phyloP scores from a whole-genome alignment of 2,113 vertebrate genomes.

The Sebastes schlegelii region DNA sequence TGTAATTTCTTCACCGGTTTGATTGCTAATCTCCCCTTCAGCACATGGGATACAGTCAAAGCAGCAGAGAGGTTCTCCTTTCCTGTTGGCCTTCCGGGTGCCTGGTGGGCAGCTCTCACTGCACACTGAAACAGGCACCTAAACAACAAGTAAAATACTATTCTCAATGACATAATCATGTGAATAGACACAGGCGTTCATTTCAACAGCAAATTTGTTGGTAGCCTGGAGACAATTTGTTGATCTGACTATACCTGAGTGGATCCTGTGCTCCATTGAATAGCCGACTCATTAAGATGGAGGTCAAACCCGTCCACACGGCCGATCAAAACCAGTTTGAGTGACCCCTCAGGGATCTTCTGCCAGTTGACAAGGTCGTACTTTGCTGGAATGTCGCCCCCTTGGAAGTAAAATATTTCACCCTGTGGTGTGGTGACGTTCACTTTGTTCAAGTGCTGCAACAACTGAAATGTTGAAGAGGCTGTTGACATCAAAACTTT shows the following conservation, averaged over 20 bases:
- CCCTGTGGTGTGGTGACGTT: slow-evolving; percentile 78
- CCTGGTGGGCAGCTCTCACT: slow-evolving; percentile 79
- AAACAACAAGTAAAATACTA: not conserved
- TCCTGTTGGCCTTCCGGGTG: slow-evolving; percentile 77
- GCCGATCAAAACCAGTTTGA: slow-evolving; percentile 73
- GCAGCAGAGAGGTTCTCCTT: slow-evolving; percentile 83
- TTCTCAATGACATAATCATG: not conserved
- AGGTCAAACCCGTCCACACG: slow-evolving; percentile 71
- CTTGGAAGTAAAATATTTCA: slow-evolving; percentile 77
- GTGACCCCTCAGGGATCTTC: slow-evolving; percentile 53
- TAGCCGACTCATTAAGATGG: slow-evolving; percentile 74
- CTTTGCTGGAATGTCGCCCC: slow-evolving; percentile 73
- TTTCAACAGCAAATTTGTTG: not conserved
- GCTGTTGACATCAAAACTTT: not conserved
- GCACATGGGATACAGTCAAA: slow-evolving; percentile 86
- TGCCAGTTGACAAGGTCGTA: slow-evolving; percentile 86
- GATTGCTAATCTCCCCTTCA: slow-evolving; percentile 83
- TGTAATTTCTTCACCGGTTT: slow-evolving; percentile 66
- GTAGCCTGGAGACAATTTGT: not conserved
- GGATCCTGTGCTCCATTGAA: slow-evolving; percentile 74
- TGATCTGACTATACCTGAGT: slow-evolving; percentile 40
- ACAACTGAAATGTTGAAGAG: slow-evolving; percentile 65
- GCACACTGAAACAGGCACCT: slow-evolving; percentile 84
- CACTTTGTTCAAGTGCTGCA: slow-evolving; percentile 77
- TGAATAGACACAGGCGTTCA: not conserved